Evolutionary conservation across 2,113 vertebrate species (phyloP).

Genomic region (Semicossyphus pulcher): DNA sequence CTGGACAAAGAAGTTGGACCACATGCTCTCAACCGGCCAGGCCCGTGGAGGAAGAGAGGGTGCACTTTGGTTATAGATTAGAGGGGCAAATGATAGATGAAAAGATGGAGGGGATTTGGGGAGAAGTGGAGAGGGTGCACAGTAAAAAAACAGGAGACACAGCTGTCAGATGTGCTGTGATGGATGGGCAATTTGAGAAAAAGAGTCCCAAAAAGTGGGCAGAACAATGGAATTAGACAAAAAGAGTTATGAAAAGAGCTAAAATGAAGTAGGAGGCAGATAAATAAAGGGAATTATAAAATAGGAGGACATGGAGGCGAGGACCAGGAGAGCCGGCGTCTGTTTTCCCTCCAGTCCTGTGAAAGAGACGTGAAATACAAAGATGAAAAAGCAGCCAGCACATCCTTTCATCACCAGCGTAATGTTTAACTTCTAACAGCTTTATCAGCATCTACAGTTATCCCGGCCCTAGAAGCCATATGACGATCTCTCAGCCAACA

Average conservation of each 20-base stretch:
- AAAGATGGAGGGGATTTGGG: neutral
- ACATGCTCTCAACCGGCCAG: conserved; percentile 81
- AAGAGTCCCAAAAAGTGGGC: conserved; percentile 15
- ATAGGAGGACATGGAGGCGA: conserved; percentile 42
- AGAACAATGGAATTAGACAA: conserved; percentile 43
- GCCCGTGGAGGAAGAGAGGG: neutral
- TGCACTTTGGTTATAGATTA: neutral
- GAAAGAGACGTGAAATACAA: conserved; percentile 70
- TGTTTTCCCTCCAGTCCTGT: conserved; percentile 66
- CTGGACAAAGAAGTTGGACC: conserved; percentile 90
- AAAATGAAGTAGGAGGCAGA: conserved; percentile 15
- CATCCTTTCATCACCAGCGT: conserved; percentile 59
- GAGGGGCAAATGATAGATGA: neutral
- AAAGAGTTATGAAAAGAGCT: conserved; percentile 36
- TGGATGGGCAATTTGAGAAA: conserved; percentile 16
- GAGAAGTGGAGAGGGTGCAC: neutral
- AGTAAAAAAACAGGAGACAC: conserved; percentile 1
- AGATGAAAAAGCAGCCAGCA: conserved; percentile 67
- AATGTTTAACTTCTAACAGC: conserved; percentile 68
- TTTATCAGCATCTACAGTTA: conserved; percentile 59
- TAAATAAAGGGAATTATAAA: conserved; percentile 44
- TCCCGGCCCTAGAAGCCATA: conserved; percentile 62
- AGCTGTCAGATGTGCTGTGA: conserved; percentile 26
- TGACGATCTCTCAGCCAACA: conserved; percentile 59
- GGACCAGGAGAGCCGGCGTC: conserved; percentile 56